These are phyloP conservation scores for Alligator sinensis DNA, from an alignment of 2,113 vertebrate species.

Conservation along the genomic window DNA sequence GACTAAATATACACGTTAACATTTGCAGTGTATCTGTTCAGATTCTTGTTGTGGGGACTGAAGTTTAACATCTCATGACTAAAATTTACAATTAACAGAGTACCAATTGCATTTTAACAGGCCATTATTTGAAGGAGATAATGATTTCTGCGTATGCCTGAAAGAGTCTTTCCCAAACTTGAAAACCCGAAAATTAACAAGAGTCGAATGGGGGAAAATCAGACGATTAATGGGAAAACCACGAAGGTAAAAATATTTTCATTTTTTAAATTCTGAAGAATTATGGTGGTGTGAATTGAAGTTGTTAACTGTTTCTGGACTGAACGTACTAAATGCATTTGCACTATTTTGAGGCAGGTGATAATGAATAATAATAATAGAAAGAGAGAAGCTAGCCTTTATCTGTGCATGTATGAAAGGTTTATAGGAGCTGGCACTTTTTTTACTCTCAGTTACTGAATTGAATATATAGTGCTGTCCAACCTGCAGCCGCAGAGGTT, in stretches of 20 bases:
- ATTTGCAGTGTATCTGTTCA: background rate
- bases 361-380: background rate
- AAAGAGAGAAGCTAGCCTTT: background rate
- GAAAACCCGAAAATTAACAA: slow-evolving; percentile 95
- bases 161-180: slow-evolving; percentile 98
- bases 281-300: background rate
- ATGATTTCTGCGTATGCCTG: slow-evolving; percentile 98
- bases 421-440: background rate
- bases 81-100: slow-evolving; percentile 28
- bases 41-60: background rate
- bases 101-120: slow-evolving; percentile 79
- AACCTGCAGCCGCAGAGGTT: background rate
- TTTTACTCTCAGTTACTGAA: fast-evolving
- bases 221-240: slow-evolving; percentile 98
- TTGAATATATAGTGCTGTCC: fast-evolving
- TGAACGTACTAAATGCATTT: background rate
- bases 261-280: background rate
- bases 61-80: background rate
- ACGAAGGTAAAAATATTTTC: slow-evolving; percentile 85
- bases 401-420: background rate
- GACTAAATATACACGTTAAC: background rate
- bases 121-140: slow-evolving; percentile 98
- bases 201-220: slow-evolving; percentile 98
- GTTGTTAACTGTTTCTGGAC: background rate
- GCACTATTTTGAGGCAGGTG: background rate